These are phyloP conservation scores for Tridacna gigas DNA, from an alignment of 2,888 invertebrate genomes.

Conservation along the genomic window DNA sequence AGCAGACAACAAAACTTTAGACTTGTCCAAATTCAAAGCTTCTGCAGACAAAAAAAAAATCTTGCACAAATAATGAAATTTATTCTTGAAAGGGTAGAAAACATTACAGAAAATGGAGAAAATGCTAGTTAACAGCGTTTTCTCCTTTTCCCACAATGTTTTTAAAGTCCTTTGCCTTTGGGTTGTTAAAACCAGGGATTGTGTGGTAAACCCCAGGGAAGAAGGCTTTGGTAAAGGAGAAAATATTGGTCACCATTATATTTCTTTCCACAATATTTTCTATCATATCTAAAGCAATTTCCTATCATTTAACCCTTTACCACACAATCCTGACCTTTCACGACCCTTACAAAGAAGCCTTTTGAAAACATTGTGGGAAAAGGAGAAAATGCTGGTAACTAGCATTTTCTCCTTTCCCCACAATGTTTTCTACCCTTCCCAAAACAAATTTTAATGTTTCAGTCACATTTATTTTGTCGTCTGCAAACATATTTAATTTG, in stretches of 20 bases:
- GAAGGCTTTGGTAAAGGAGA: background rate
- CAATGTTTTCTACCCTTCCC: too few species aligned
- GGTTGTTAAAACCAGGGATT: background rate
- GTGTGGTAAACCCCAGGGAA: background rate
- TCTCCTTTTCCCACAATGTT: background rate
- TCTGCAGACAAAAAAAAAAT: too few species aligned
- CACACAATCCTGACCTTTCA: too few species aligned
- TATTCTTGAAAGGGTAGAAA: background rate
- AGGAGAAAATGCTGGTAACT: constrained; percentile 8
- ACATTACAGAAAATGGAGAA: background rate
- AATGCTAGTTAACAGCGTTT: background rate
- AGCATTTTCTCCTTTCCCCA: background rate
- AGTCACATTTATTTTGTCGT: too few species aligned
- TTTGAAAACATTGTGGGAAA: background rate
- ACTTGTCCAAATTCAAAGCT: too few species aligned
- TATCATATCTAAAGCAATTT: too few species aligned
- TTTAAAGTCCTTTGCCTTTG: background rate
- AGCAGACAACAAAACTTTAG: too few species aligned
- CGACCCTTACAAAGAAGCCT: too few species aligned
- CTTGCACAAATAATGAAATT: too few species aligned
- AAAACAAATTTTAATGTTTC: too few species aligned
- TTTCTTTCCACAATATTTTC: background rate
- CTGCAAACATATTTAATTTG: too few species aligned
- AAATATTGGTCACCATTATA: background rate
- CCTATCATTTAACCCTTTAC: too few species aligned